Conservation (phyloP, 2,797 vertebrate species). For the Enteromius thamalakanensis region DNA sequence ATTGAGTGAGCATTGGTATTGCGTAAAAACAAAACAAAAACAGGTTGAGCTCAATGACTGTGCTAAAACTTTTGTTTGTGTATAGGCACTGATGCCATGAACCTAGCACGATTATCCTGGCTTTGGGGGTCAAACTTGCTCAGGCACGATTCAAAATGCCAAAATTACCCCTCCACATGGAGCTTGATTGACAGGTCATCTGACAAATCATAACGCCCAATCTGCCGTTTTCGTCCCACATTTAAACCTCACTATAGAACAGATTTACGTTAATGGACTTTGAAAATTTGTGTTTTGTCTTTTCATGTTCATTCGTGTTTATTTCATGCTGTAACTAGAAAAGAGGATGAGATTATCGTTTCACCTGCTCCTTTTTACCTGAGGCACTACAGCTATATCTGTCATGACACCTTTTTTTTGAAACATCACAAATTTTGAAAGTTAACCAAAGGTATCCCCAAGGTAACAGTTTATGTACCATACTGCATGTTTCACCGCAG, state of each 20-base stretch:
- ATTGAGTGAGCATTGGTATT: background rate
- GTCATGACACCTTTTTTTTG: background rate
- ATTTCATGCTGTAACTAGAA: background rate
- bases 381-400: background rate
- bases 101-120: no score
- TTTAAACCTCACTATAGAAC: background rate
- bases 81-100: no score
- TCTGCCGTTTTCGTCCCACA: background rate
- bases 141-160: no score
- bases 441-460: background rate
- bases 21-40: background rate
- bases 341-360: background rate
- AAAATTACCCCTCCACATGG: background rate
- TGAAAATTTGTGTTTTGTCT: background rate
- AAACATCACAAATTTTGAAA: background rate
- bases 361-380: background rate
- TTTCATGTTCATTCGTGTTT: background rate
- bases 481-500: no score
- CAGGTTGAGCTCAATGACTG: background rate
- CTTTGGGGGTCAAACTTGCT: no score
- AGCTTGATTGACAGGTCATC: background rate
- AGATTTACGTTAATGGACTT: background rate
- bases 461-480: background rate
- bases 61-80: background rate
- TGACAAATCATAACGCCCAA: background rate